Evolutionary conservation across 2,113 vertebrate genomes (phyloP).

Genomic region (Colistium nudipinnis): DNA sequence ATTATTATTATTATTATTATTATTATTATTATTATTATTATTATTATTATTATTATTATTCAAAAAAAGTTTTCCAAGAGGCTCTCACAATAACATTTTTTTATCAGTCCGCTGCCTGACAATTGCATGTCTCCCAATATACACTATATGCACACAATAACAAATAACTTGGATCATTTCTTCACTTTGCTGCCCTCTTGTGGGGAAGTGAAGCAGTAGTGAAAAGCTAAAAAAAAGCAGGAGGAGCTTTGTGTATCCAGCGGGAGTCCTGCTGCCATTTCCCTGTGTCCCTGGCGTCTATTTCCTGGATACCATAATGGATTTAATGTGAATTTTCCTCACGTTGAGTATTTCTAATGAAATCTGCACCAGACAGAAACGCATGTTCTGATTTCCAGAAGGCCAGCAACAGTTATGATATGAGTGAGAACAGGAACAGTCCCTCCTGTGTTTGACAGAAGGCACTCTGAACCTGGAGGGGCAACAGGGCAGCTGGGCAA

Average conservation of each 20-base stretch:
- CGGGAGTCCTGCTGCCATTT: not conserved
- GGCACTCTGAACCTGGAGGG: not conserved
- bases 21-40: too few relatives aligned
- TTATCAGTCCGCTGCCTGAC: too few relatives aligned
- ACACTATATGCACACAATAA: too few relatives aligned
- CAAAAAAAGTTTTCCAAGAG: too few relatives aligned
- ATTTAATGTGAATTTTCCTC: not conserved
- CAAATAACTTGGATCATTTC: too few relatives aligned
- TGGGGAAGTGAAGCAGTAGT: constrained; percentile 20
- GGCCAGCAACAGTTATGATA: too few relatives aligned
- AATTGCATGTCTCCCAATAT: too few relatives aligned
- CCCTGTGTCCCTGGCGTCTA: not conserved
- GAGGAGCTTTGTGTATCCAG: constrained; percentile 1
- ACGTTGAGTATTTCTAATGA: not conserved
- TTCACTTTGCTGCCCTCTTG: constrained; percentile 63
- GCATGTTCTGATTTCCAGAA: too few relatives aligned
- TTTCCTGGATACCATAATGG: not conserved
- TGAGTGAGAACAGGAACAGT: not conserved
- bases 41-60: too few relatives aligned
- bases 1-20: too few relatives aligned
- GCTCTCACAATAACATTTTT: too few relatives aligned
- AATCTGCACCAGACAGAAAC: too few relatives aligned
- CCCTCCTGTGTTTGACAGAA: constrained; percentile 57
- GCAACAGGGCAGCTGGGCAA: constrained; percentile 3
- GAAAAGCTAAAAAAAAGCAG: not conserved